phyloP scores from a whole-genome alignment of 1,140 invertebrate species.

The Alviniconcha marisindica region DNA sequence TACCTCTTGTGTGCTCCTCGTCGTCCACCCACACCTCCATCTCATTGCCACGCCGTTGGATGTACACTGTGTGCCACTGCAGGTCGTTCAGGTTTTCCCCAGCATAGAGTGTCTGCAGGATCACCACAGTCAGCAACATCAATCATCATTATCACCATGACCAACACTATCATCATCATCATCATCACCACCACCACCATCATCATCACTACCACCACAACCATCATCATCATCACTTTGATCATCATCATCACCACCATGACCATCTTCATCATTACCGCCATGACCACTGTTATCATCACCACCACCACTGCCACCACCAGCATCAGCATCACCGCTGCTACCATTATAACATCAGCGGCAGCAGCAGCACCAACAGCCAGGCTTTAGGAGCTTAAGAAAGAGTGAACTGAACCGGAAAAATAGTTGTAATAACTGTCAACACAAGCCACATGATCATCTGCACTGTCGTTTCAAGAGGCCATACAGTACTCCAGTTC shows the following conservation, averaged over 20 bases:
- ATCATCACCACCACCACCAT: constrained; percentile 6
- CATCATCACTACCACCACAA: background rate
- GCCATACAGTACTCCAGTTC: background rate
- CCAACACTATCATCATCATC: background rate
- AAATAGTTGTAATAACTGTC: too few species aligned
- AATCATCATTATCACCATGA: background rate
- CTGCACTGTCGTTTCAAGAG: background rate
- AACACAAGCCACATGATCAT: too few species aligned
- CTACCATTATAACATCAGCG: too few species aligned
- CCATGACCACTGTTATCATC: too few species aligned
- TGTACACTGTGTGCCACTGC: constrained; percentile 71
- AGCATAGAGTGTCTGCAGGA: constrained; percentile 51
- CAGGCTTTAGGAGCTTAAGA: too few species aligned
- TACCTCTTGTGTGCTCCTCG: constrained; percentile 42
- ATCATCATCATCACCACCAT: background rate
- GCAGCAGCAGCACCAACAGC: too few species aligned
- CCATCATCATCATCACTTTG: constrained; percentile 9
- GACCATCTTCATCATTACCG: too few species aligned
- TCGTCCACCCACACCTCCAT: constrained; percentile 70
- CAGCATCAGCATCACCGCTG: too few species aligned
- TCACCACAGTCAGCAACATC: background rate
- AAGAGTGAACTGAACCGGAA: too few species aligned
- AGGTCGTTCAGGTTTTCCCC: constrained; percentile 68
- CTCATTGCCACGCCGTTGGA: constrained; percentile 66
- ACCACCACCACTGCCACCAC: too few species aligned